phyloP scores from a whole-genome alignment of 2,113 vertebrate genomes.

The Salvelinus sp. region DNA sequence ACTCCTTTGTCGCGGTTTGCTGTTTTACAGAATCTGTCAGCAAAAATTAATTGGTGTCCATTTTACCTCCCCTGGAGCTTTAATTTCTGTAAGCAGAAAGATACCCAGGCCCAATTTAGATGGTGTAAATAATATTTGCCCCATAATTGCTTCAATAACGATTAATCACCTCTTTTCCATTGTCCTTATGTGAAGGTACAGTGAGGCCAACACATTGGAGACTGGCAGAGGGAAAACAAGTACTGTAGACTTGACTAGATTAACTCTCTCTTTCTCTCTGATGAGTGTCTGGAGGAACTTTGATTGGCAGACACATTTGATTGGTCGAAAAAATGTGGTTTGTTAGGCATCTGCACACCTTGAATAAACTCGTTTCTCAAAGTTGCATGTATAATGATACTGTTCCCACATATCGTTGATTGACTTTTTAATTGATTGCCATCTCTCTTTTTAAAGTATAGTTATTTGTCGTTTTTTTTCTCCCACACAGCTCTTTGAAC shows the following conservation, averaged over 20 bases:
- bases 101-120: conserved; percentile 67
- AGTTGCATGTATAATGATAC: no score
- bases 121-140: conserved; percentile 71
- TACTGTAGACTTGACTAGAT: background rate
- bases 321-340: no score
- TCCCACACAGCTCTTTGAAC: no score
- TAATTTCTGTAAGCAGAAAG: conserved; percentile 61
- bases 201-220: conserved; percentile 14
- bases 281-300: no score
- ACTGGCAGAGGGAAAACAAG: conserved; percentile 42
- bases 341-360: no score
- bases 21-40: conserved; percentile 60
- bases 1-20: no score
- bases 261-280: no score
- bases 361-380: no score
- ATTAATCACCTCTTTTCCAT: conserved; percentile 64
- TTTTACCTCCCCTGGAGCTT: conserved; percentile 67
- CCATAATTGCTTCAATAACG: conserved; percentile 73
- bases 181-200: conserved; percentile 64
- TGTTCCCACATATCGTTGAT: background rate
- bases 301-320: no score
- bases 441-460: background rate
- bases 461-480: background rate
- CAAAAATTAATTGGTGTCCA: conserved; percentile 75
- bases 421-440: background rate